phyloP scores from a whole-genome alignment of 2,888 invertebrate species.

The Acleris emargana region DNA sequence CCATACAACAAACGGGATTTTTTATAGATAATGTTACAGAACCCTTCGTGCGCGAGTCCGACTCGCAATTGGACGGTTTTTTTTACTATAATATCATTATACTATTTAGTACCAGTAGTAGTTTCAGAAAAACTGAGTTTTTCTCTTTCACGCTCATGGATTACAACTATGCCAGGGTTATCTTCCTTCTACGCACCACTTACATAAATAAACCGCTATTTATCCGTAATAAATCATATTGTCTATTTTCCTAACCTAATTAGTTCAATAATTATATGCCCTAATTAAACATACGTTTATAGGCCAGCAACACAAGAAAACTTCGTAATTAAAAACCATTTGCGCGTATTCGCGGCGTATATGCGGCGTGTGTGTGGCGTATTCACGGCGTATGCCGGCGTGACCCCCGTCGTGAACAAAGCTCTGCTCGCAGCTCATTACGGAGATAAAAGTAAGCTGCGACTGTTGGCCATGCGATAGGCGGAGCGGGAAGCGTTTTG shows the following conservation, averaged over 20 bases:
- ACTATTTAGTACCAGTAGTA: no score
- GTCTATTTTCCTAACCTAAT: neutral
- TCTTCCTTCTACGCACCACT: no score
- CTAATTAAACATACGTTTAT: neutral
- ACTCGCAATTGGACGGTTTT: no score
- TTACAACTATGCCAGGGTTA: no score
- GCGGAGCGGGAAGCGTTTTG: slow-evolving; percentile 5
- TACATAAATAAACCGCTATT: no score
- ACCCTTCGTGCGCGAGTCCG: no score
- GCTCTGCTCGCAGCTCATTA: slow-evolving; percentile 21
- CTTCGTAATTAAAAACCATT: slow-evolving; percentile 13
- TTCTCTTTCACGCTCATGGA: no score
- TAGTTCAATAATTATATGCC: neutral
- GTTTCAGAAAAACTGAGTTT: no score
- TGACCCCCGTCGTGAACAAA: slow-evolving; percentile 8
- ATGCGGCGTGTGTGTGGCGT: neutral
- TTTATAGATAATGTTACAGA: no score
- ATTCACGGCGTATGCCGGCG: neutral
- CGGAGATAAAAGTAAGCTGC: slow-evolving; percentile 13
- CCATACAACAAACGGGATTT: no score
- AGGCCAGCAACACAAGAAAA: neutral
- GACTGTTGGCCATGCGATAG: neutral
- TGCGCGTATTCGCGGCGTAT: slow-evolving; percentile 5
- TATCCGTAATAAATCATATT: no score
- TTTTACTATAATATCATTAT: no score